A percentile compares a stretch with the other conserved stretches of the same genome.
Evolutionary conservation across 2,113 vertebrate species (phyloP).

Genomic region (Orthonyx spaldingii): DNA sequence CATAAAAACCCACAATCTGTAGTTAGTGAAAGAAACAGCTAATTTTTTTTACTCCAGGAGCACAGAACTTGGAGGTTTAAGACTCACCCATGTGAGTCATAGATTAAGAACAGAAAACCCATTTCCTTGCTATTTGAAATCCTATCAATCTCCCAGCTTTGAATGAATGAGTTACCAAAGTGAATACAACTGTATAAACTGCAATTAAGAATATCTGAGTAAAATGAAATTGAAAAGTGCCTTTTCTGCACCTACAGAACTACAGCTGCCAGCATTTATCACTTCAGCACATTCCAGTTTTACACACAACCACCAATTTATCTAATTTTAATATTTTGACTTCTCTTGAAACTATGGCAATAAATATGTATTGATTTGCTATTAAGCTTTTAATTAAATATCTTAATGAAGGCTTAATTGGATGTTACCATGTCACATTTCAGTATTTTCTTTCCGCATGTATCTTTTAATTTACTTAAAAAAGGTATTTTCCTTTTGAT

Average conservation of each 20-base stretch:
- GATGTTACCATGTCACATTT: neutral
- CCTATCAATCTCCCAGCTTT: neutral
- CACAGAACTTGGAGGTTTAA: neutral
- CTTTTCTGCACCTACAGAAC: neutral
- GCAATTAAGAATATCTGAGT: neutral
- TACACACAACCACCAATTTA: neutral
- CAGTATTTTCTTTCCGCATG: neutral
- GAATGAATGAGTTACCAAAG: neutral
- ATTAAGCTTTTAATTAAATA: neutral
- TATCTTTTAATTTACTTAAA: neutral
- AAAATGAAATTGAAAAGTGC: neutral
- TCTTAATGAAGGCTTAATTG: neutral
- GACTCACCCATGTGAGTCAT: neutral
- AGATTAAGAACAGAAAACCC: neutral
- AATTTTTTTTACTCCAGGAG: neutral
- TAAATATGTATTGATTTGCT: neutral
- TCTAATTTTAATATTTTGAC: neutral
- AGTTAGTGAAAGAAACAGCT: neutral
- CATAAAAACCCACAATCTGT: neutral
- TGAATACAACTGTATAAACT: neutral
- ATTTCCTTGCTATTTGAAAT: slow-evolving; percentile 2
- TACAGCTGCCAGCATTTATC: neutral
- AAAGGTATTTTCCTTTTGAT: neutral
- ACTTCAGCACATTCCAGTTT: neutral
- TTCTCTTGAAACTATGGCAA: neutral